Evolutionary conservation across 1,140 invertebrate genomes (phyloP).

Genomic region (Nasonia vitripennis): DNA sequence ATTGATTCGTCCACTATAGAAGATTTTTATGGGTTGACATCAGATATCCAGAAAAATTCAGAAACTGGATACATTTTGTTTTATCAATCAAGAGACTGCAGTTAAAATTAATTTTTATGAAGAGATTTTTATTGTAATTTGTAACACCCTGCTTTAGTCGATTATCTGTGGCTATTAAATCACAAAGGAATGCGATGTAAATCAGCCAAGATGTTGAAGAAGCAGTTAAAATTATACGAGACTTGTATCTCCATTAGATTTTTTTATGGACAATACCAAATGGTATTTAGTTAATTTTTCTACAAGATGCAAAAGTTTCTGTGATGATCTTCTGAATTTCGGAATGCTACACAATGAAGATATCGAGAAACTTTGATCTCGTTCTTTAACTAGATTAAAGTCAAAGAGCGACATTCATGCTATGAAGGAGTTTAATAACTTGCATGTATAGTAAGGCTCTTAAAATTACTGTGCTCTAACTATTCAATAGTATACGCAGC

Average conservation of each 20-base stretch:
- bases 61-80: constrained; percentile 99
- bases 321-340: constrained; percentile 49
- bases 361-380: constrained; percentile 48
- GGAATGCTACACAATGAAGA: constrained; percentile 29
- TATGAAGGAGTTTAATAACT: constrained; percentile 43
- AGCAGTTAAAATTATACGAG: constrained; percentile 42
- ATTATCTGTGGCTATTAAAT: constrained; percentile 46
- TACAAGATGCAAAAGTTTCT: constrained; percentile 51
- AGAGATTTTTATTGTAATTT: constrained; percentile 54
- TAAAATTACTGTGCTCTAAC: constrained; percentile 40
- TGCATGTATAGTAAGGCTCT: constrained; percentile 42
- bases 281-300: constrained; percentile 53
- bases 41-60: constrained; percentile 98
- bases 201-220: constrained; percentile 44
- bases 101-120: constrained; percentile 66
- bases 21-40: constrained; percentile 99
- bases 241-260: constrained; percentile 39
- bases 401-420: constrained; percentile 40
- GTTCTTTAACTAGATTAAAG: constrained; percentile 38
- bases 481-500: constrained; percentile 41
- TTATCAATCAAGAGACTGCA: constrained; percentile 95
- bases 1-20: constrained; percentile 99
- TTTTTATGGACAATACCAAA: constrained; percentile 48
- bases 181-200: constrained; percentile 43
- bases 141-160: constrained; percentile 35